These are phyloP conservation scores for Tetrax tetrax DNA, from an alignment of 2,113 vertebrate genomes.

Conservation along the genomic window DNA sequence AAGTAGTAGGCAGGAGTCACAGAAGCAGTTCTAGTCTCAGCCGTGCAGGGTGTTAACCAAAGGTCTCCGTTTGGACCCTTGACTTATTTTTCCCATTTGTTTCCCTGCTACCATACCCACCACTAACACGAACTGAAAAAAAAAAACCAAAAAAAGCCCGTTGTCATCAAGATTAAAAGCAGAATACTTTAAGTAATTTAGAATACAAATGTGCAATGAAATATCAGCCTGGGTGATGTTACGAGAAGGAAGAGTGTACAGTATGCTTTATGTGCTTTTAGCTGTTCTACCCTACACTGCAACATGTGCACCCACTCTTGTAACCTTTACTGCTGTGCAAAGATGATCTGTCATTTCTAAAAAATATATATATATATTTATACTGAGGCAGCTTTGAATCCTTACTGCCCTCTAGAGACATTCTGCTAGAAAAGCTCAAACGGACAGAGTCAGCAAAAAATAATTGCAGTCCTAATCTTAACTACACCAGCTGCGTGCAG, in stretches of 20 bases:
- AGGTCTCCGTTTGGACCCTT: not conserved
- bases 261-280: slow-evolving; percentile 55
- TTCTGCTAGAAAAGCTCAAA: slow-evolving; percentile 64
- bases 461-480: slow-evolving; percentile 24
- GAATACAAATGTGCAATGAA: slow-evolving; percentile 30
- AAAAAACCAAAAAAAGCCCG: too few relatives aligned
- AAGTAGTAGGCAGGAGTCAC: not conserved
- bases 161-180: not conserved
- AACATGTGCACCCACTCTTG: slow-evolving; percentile 54
- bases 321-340: slow-evolving; percentile 60
- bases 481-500: slow-evolving; percentile 4
- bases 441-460: slow-evolving; percentile 69
- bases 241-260: slow-evolving; percentile 2
- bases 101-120: not conserved
- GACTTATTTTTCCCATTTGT: not conserved
- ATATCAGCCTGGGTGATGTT: slow-evolving; percentile 32
- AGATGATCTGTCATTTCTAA: slow-evolving; percentile 65
- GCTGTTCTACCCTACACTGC: slow-evolving; percentile 44
- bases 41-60: not conserved
- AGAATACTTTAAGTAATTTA: not conserved
- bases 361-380: not conserved
- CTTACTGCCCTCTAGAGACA: slow-evolving; percentile 80
- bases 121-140: not conserved
- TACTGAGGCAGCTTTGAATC: slow-evolving; percentile 40
- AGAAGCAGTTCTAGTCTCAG: not conserved